Evolutionary conservation across 2,113 vertebrate genomes (phyloP).

Genomic region (Etia nguti): DNA sequence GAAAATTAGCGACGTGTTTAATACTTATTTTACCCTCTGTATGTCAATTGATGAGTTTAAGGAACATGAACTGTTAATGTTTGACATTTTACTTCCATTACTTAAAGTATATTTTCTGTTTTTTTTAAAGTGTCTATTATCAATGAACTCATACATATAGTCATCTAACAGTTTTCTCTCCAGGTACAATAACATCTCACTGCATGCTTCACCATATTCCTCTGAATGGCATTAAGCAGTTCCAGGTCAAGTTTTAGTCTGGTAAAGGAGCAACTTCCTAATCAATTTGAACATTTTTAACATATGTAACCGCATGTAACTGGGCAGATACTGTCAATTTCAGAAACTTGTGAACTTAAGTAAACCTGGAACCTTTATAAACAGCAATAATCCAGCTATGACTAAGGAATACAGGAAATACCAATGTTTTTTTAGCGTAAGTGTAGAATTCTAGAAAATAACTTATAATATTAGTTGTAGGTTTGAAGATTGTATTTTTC

Average conservation of each 20-base stretch:
- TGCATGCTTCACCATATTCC: neutral
- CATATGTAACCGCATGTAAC: neutral
- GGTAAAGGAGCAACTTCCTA: neutral
- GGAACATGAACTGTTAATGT: neutral
- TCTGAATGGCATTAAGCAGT: neutral
- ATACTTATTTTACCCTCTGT: too few species aligned
- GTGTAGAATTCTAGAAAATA: neutral
- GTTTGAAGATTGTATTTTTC: accelerated
- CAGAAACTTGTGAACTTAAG: neutral
- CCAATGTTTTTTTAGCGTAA: neutral
- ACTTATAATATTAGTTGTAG: neutral
- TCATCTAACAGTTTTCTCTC: neutral
- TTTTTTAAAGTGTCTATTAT: neutral
- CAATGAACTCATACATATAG: neutral
- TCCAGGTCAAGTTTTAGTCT: neutral
- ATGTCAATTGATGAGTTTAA: too few species aligned
- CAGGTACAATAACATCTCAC: neutral
- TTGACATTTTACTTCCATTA: neutral
- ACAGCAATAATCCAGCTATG: neutral
- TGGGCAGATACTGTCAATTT: neutral
- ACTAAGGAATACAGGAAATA: accelerated
- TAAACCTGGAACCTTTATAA: neutral
- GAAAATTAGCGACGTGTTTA: too few species aligned
- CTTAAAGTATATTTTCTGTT: too few species aligned
- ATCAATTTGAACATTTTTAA: neutral